Evolutionary conservation across 2,797 vertebrate genomes (phyloP).

Genomic region (Hemibagrus guttatus): DNA sequence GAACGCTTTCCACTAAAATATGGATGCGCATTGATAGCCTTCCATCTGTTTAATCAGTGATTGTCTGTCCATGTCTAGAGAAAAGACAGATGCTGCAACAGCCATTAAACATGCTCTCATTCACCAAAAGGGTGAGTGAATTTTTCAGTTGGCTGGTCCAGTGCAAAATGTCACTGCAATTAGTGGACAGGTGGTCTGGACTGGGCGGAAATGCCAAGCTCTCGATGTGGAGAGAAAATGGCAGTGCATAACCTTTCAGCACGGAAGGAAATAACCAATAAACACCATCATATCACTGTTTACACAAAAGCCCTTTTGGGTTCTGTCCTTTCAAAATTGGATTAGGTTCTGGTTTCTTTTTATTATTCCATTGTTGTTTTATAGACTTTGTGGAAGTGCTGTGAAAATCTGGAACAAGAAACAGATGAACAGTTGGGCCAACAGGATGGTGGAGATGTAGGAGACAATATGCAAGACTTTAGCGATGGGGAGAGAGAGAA

Average conservation of each 20-base stretch:
- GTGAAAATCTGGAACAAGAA: not conserved
- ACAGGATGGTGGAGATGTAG: not conserved
- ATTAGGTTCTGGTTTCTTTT: constrained; percentile 39
- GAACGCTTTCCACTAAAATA: constrained; percentile 41
- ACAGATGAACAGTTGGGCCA: not conserved
- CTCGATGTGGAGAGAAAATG: constrained; percentile 50
- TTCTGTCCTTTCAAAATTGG: constrained; percentile 48
- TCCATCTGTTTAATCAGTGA: constrained; percentile 39
- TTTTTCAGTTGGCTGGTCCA: constrained; percentile 38
- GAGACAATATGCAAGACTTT: not conserved
- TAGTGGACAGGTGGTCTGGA: constrained; percentile 58
- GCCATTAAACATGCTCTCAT: constrained; percentile 46
- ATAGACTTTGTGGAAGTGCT: constrained; percentile 26
- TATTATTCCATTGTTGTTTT: constrained; percentile 24
- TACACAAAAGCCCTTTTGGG: constrained; percentile 55
- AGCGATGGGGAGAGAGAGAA: not conserved
- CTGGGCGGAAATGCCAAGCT: constrained; percentile 58
- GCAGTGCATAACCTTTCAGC: constrained; percentile 56
- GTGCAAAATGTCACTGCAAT: constrained; percentile 61
- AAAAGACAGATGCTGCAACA: constrained; percentile 40
- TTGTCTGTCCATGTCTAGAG: constrained; percentile 36
- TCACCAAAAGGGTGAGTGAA: constrained; percentile 37
- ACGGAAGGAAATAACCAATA: constrained; percentile 50
- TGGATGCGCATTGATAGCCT: constrained; percentile 52
- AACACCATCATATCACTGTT: constrained; percentile 48